Evolutionary conservation across 2,113 vertebrate species (phyloP).

Genomic region (Perca fluviatilis): DNA sequence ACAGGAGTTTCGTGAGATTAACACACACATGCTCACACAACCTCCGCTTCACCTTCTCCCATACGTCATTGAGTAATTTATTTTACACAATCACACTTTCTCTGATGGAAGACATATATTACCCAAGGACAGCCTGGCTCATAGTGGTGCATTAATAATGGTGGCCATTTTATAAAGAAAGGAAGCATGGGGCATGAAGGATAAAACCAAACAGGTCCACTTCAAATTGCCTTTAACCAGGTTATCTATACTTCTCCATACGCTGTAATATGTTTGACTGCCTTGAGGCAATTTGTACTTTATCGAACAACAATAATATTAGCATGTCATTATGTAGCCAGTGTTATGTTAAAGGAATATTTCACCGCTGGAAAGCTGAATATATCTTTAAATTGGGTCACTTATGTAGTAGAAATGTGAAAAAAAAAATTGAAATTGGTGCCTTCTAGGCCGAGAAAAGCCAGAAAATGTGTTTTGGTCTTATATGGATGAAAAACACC

Average conservation of each 20-base stretch:
- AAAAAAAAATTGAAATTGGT: too few species aligned
- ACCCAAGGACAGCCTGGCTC: slow-evolving; percentile 60
- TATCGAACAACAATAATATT: too few species aligned
- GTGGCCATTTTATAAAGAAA: slow-evolving; percentile 51
- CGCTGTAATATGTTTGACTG: not conserved
- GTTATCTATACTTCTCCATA: not conserved
- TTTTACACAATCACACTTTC: slow-evolving; percentile 46
- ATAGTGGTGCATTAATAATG: slow-evolving; percentile 46
- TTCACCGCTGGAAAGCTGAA: too few species aligned
- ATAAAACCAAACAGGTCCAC: slow-evolving; percentile 30
- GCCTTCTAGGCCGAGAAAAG: too few species aligned
- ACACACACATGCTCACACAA: slow-evolving; percentile 14
- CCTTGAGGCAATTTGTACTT: not conserved
- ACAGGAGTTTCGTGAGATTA: slow-evolving; percentile 16
- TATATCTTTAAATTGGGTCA: too few species aligned
- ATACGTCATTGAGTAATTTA: slow-evolving; percentile 48
- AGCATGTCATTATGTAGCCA: too few species aligned
- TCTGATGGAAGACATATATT: slow-evolving; percentile 30
- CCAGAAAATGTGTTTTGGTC: too few species aligned
- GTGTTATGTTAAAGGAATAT: not conserved
- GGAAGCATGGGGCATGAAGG: slow-evolving; percentile 47
- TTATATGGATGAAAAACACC: too few species aligned
- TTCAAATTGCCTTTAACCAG: slow-evolving; percentile 11
- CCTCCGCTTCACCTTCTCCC: slow-evolving; percentile 52
- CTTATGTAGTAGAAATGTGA: too few species aligned